phyloP scores from a whole-genome alignment of 2,888 invertebrate species.

The Platycheirus albimanus region DNA sequence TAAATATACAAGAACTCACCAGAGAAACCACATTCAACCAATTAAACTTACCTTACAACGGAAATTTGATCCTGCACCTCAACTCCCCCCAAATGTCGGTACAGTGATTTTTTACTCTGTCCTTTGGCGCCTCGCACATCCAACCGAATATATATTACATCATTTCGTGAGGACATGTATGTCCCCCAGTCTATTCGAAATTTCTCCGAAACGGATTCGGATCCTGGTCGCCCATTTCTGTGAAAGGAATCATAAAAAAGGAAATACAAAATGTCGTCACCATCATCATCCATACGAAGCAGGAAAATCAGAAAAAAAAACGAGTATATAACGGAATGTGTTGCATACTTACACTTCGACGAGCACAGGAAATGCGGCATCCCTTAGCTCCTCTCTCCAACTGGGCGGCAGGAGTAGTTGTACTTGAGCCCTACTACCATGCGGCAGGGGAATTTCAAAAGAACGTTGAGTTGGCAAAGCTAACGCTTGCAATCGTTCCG shows the following conservation, averaged over 20 bases:
- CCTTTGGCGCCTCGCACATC: conserved; percentile 94
- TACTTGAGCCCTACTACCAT: conserved; percentile 94
- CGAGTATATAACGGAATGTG: conserved; percentile 8
- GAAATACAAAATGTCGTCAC: conserved; percentile 2
- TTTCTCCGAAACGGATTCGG: conserved; percentile 94
- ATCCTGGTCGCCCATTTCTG: conserved; percentile 96
- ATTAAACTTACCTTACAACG: conserved; percentile 86
- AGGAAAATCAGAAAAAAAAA: conserved; percentile 23
- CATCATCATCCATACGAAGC: neutral
- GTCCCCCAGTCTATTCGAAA: conserved; percentile 95
- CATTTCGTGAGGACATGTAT: conserved; percentile 95
- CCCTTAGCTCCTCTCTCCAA: conserved; percentile 92
- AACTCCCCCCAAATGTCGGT: conserved; percentile 92
- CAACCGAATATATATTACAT: conserved; percentile 94
- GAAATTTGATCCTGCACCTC: conserved; percentile 96
- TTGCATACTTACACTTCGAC: conserved; percentile 90
- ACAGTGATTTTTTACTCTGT: conserved; percentile 91
- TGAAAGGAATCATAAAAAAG: conserved; percentile 11
- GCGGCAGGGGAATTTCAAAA: conserved; percentile 92
- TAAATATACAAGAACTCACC: no score
- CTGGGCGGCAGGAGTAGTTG: conserved; percentile 94
- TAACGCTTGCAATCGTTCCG: conserved; percentile 88
- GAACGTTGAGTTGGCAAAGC: conserved; percentile 92
- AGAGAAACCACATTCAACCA: neutral
- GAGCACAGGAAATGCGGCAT: conserved; percentile 93